These are phyloP conservation scores for Gobiocypris rarus DNA, from an alignment of 2,113 vertebrate genomes.

Conservation along the genomic window DNA sequence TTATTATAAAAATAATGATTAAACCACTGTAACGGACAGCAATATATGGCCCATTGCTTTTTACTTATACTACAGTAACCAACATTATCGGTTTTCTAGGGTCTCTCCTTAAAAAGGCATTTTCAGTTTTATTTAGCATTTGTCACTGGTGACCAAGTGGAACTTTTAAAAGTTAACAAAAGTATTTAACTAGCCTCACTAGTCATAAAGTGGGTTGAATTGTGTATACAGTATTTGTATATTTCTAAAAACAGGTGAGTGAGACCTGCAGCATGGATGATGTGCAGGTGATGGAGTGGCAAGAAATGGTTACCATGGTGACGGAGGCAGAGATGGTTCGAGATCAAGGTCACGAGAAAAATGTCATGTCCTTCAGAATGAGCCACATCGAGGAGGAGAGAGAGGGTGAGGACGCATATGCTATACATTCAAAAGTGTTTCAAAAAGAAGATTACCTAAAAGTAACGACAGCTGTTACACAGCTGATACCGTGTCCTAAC, in stretches of 20 bases:
- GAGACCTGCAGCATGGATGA: conserved; percentile 88
- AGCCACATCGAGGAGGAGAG: conserved; percentile 90
- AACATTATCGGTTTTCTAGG: too few species aligned
- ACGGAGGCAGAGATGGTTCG: conserved; percentile 76
- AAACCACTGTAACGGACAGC: not conserved
- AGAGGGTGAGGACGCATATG: conserved; percentile 81
- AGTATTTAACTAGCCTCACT: not conserved
- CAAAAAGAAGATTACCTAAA: not conserved
- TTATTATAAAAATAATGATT: not conserved
- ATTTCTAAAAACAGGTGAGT: conserved; percentile 76
- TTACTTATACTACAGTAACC: too few species aligned
- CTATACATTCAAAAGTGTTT: conserved; percentile 16
- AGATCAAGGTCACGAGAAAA: conserved; percentile 80
- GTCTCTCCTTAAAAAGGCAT: too few species aligned
- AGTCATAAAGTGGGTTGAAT: not conserved
- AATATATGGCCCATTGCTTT: too few species aligned
- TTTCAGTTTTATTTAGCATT: not conserved
- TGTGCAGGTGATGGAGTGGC: conserved; percentile 87
- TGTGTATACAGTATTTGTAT: not conserved
- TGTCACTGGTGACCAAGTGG: not conserved
- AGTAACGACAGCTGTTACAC: not conserved
- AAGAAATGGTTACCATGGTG: conserved; percentile 80
- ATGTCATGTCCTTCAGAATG: conserved; percentile 80
- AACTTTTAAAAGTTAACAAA: not conserved
- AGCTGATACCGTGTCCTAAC: too few species aligned